These are phyloP conservation scores for Gambelia wislizenii DNA, from an alignment of 2,797 vertebrate genomes.

Conservation along the genomic window DNA sequence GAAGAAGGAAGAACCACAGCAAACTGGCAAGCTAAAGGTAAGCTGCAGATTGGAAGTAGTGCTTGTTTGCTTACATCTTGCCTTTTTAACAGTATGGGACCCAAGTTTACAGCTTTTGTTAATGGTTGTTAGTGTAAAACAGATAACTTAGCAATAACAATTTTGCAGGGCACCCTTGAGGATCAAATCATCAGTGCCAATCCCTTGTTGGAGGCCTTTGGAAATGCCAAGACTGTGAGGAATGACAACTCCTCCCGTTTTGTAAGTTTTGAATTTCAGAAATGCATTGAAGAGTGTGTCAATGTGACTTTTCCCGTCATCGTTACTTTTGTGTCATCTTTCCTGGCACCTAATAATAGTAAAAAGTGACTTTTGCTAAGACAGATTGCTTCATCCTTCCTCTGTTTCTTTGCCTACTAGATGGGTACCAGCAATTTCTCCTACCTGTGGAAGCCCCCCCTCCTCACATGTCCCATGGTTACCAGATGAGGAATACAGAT, in stretches of 20 bases:
- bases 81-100: neutral
- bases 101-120: neutral
- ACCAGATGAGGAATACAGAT: neutral
- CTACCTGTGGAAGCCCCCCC: neutral
- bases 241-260: conserved; percentile 79
- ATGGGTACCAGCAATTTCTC: neutral
- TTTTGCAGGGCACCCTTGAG: conserved; percentile 80
- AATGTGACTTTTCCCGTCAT: neutral
- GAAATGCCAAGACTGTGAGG: conserved; percentile 90
- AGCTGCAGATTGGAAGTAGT: neutral
- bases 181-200: conserved; percentile 86
- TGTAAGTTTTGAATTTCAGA: conserved; percentile 52
- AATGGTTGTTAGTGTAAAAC: neutral
- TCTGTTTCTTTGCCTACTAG: neutral
- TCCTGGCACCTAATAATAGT: neutral
- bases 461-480: neutral
- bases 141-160: neutral
- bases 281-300: neutral
- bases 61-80: too few relatives aligned
- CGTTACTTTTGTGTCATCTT: neutral
- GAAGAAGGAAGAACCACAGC: conserved; percentile 79
- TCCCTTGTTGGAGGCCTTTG: conserved; percentile 91
- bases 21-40: conserved; percentile 74
- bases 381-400: neutral
- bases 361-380: neutral